A percentile compares a stretch with the other conserved stretches of the same genome.
Conservation (phyloP, 2,797 vertebrate genomes). For the Cephalopachus bancanus region DNA sequence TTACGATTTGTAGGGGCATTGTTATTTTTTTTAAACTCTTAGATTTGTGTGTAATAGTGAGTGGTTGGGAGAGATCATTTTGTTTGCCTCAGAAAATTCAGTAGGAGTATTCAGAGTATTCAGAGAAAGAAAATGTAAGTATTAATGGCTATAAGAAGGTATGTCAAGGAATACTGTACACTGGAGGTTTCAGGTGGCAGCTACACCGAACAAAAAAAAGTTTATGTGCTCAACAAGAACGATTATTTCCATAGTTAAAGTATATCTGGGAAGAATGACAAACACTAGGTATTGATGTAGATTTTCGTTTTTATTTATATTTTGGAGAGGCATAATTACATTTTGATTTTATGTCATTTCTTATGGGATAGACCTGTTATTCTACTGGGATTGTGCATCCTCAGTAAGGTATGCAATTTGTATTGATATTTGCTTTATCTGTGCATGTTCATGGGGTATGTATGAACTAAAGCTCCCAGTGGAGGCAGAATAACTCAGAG, state of each 20-base stretch:
- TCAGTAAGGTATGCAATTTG: conserved; percentile 63
- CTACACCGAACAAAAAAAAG: conserved; percentile 33
- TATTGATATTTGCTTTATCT: conserved; percentile 72
- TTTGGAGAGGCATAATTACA: conserved; percentile 70
- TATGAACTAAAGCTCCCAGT: conserved; percentile 47
- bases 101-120: conserved; percentile 60
- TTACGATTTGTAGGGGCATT: conserved; percentile 10
- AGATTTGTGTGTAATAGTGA: background rate
- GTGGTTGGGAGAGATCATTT: conserved; percentile 58
- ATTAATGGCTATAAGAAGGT: conserved; percentile 47
- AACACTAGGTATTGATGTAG: conserved; percentile 63
- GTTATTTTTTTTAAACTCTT: conserved; percentile 52
- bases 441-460: conserved; percentile 26
- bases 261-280: conserved; percentile 53
- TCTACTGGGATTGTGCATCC: conserved; percentile 44
- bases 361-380: conserved; percentile 67
- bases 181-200: conserved; percentile 27
- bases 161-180: conserved; percentile 56
- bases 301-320: conserved; percentile 75
- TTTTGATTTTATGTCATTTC: conserved; percentile 77
- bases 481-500: conserved; percentile 30
- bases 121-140: background rate
- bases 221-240: conserved; percentile 35
- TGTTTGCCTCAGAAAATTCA: conserved; percentile 62
- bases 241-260: conserved; percentile 58